These are phyloP conservation scores for Sarcophaga variegata DNA, from an alignment of 2,888 invertebrate species.

Conservation along the genomic window DNA sequence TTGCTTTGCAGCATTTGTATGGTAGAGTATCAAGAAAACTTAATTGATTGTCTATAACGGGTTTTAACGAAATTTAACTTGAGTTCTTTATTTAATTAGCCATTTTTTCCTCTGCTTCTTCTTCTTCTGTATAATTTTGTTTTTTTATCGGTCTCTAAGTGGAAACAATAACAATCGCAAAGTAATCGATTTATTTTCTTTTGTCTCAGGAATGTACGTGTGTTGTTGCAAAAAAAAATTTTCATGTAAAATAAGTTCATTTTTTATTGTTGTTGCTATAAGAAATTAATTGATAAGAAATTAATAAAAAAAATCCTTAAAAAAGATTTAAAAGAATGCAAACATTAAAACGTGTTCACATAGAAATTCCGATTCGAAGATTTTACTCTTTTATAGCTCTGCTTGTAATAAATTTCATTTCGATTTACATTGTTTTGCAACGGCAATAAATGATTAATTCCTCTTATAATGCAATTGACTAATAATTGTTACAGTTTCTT, in stretches of 20 bases:
- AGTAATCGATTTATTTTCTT: conserved; percentile 24
- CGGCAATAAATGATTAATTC: not conserved
- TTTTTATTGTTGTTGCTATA: not conserved
- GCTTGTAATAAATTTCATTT: not conserved
- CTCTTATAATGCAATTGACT: conserved; percentile 7
- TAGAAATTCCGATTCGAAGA: not conserved
- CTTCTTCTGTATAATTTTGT: not conserved
- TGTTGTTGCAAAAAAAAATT: not conserved
- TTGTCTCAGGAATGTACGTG: not conserved
- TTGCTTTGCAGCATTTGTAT: too few relatives aligned
- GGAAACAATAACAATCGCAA: conserved; percentile 38
- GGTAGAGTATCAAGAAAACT: too few relatives aligned
- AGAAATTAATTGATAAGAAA: conserved; percentile 45
- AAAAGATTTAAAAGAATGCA: conserved; percentile 28
- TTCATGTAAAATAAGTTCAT: conserved; percentile 6
- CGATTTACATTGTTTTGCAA: too few relatives aligned
- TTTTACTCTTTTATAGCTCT: conserved; percentile 13
- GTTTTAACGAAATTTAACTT: conserved; percentile 35
- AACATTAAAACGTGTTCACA: not conserved
- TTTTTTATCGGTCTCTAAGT: conserved; percentile 34
- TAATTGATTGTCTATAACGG: conserved; percentile 11
- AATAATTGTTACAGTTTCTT: conserved; percentile 27
- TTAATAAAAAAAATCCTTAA: conserved; percentile 38
- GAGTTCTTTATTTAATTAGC: conserved; percentile 12
- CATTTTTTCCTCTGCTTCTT: not conserved